phyloP scores from a whole-genome alignment of 2,888 invertebrate genomes.

The Ellobium chinense region DNA sequence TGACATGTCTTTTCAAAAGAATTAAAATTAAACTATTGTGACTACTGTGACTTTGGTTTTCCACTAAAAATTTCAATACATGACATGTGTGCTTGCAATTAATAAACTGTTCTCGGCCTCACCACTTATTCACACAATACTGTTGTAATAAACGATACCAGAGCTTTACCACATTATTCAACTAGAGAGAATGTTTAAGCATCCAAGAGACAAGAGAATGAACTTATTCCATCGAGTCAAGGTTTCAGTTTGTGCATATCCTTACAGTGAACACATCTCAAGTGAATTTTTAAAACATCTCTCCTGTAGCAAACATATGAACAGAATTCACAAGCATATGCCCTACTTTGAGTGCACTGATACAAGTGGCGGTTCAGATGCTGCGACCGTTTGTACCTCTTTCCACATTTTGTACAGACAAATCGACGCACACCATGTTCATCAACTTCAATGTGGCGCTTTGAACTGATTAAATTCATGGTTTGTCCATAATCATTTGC shows the following conservation, averaged over 20 bases:
- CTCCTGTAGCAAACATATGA: slow-evolving; percentile 22
- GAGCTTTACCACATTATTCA: neutral
- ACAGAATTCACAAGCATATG: slow-evolving; percentile 18
- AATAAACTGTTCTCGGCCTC: no score
- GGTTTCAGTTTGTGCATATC: no score
- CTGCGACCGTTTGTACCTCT: slow-evolving; percentile 13
- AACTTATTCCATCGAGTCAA: no score
- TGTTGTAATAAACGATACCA: neutral
- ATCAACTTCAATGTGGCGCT: slow-evolving; percentile 31
- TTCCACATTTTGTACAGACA: slow-evolving; percentile 15
- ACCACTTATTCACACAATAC: neutral
- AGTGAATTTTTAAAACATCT: slow-evolving; percentile 6
- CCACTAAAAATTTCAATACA: no score
- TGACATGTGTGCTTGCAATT: neutral
- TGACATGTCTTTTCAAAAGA: no score
- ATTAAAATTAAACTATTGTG: no score
- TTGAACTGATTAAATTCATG: slow-evolving; percentile 24
- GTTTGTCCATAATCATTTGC: slow-evolving; percentile 17
- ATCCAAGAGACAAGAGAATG: no score
- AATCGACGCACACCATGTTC: slow-evolving; percentile 15
- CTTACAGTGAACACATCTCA: slow-evolving; percentile 13
- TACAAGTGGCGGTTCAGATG: slow-evolving; percentile 25
- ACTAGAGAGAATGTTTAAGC: neutral
- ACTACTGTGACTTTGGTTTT: no score
- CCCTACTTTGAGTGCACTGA: slow-evolving; percentile 13